phyloP scores from a whole-genome alignment of 2,113 vertebrate genomes.

The Glaucidium brasilianum region DNA sequence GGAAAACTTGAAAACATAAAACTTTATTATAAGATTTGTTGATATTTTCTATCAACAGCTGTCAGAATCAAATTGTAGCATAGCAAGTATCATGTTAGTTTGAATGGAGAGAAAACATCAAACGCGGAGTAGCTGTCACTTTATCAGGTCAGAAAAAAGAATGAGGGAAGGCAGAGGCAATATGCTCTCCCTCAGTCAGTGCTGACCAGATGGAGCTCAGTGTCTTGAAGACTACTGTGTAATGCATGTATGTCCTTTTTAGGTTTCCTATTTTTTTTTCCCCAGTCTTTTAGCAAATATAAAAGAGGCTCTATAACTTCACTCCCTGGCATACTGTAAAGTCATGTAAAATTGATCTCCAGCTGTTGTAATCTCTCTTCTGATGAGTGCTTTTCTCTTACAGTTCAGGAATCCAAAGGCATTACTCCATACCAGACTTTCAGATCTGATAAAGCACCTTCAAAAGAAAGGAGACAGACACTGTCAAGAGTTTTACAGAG shows the following conservation, averaged over 20 bases:
- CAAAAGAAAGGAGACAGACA: conserved; percentile 87
- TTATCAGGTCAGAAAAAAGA: not conserved
- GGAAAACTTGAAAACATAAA: not conserved
- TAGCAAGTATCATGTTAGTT: not conserved
- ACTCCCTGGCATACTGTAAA: not conserved
- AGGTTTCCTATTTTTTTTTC: not conserved
- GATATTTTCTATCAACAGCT: not conserved
- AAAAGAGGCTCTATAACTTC: not conserved
- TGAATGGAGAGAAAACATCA: not conserved
- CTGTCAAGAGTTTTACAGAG: conserved; percentile 93
- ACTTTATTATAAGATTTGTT: not conserved
- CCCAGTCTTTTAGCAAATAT: not conserved
- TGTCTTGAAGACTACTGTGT: not conserved
- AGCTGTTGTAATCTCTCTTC: not conserved
- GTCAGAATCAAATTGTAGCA: not conserved
- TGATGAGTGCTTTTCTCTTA: not conserved
- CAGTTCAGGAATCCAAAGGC: conserved; percentile 92
- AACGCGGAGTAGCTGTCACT: not conserved
- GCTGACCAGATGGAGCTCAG: not conserved
- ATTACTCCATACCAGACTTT: conserved; percentile 81
- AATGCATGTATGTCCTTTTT: not conserved
- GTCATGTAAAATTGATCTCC: not conserved
- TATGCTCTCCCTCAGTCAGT: not conserved
- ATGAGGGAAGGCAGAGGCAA: not conserved
- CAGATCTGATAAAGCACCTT: conserved; percentile 84